Conservation (phyloP, 2,113 vertebrate genomes). For the Apodemus speciosus region DNA sequence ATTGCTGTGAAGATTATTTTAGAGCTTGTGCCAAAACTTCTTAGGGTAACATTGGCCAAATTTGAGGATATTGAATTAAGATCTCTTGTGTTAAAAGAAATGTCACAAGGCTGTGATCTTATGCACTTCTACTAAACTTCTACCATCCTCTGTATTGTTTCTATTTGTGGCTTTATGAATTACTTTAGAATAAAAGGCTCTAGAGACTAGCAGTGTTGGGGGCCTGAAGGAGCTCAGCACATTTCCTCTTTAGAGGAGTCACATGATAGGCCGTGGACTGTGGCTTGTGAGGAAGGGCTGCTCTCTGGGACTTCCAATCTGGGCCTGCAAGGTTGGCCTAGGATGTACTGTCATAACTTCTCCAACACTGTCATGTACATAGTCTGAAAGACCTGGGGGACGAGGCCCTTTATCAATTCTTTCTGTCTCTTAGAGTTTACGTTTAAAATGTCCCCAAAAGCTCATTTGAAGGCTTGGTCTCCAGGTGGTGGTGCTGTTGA, state of each 20-base stretch:
- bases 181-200: slow-evolving; percentile 46
- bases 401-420: background rate
- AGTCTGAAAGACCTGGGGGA: background rate
- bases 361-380: background rate
- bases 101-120: background rate
- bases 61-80: slow-evolving; percentile 14
- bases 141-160: background rate
- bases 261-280: background rate
- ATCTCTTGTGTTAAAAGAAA: slow-evolving; percentile 44
- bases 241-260: slow-evolving; percentile 35
- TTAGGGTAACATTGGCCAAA: background rate
- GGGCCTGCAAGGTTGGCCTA: background rate
- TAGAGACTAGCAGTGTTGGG: background rate
- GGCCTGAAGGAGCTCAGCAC: slow-evolving; percentile 24
- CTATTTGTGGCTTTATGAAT: background rate
- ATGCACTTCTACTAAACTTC: slow-evolving; percentile 15
- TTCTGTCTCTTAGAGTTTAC: background rate
- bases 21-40: background rate
- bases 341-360: background rate
- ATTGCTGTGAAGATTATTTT: slow-evolving; percentile 8
- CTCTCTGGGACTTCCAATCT: slow-evolving; percentile 21
- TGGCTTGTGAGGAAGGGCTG: background rate
- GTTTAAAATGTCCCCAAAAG: background rate
- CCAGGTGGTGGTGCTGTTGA: background rate
- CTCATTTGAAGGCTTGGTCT: background rate